A percentile compares a stretch with the other conserved stretches of the same genome.
phyloP scores from a whole-genome alignment of 2,113 vertebrate genomes.

The Leucoraja erinaceus region DNA sequence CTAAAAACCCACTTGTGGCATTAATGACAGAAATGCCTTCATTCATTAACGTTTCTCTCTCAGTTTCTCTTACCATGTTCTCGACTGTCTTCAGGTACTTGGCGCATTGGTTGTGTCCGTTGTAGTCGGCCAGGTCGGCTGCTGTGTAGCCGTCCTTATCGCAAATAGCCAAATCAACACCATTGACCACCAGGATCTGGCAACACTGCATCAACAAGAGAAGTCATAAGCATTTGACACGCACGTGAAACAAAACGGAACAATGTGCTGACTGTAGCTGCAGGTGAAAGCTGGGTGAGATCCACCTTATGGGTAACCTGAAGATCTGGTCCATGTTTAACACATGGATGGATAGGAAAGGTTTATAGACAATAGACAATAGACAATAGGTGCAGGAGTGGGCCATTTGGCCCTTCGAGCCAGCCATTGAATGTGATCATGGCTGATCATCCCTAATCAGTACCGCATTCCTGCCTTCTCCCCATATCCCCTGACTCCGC shows the following conservation, averaged over 20 bases:
- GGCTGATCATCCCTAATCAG: too few relatives aligned
- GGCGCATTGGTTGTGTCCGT: constrained; percentile 82
- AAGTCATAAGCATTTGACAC: not conserved
- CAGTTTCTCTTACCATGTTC: constrained; percentile 71
- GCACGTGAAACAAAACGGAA: not conserved
- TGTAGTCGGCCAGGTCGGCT: constrained; percentile 85
- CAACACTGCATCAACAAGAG: constrained; percentile 69
- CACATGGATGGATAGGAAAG: not conserved
- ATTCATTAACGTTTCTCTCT: not conserved
- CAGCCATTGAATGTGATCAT: too few relatives aligned
- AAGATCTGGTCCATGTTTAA: not conserved
- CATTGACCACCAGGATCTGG: constrained; percentile 93
- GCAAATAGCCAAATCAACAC: constrained; percentile 73
- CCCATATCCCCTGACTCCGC: too few relatives aligned
- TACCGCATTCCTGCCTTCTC: too few relatives aligned
- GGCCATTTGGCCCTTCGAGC: too few relatives aligned
- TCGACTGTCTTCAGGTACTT: constrained; percentile 91
- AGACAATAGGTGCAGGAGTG: too few relatives aligned
- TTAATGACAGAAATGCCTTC: rapidly evolving
- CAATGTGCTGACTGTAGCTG: too few relatives aligned
- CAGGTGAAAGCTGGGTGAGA: not conserved
- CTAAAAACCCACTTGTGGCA: rapidly evolving
- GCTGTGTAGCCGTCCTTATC: constrained; percentile 86
- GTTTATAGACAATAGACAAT: too few relatives aligned
- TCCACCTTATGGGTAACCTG: too few relatives aligned